These are phyloP conservation scores for Tarsius wallacei DNA, from an alignment of 2,797 vertebrate genomes.

Conservation along the genomic window DNA sequence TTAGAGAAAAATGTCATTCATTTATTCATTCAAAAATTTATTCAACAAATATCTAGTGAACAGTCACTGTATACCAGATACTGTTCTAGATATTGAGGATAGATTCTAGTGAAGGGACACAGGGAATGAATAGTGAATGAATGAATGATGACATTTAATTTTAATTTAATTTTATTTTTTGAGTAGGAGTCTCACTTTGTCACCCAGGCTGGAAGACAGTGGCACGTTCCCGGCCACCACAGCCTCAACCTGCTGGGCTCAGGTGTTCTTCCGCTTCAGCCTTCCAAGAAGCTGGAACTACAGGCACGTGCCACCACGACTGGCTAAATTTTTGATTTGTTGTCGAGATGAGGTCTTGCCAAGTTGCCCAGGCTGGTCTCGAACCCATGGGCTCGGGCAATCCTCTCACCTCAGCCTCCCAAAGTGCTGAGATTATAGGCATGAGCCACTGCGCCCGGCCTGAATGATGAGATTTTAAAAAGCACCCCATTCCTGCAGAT, in stretches of 20 bases:
- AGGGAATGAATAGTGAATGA: conserved; percentile 11
- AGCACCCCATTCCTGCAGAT: background rate
- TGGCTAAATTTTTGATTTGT: background rate
- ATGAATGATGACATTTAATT: background rate
- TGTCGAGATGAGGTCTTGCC: background rate
- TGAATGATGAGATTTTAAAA: background rate
- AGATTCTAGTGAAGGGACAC: background rate
- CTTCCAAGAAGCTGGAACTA: background rate
- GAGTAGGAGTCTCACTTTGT: background rate
- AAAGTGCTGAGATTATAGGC: background rate
- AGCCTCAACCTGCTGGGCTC: background rate
- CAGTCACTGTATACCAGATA: background rate
- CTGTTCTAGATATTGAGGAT: background rate
- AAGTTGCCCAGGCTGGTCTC: background rate
- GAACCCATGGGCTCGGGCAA: background rate
- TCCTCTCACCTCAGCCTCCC: background rate
- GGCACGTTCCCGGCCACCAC: background rate
- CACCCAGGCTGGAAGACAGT: background rate
- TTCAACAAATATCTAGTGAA: background rate
- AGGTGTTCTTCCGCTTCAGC: background rate
- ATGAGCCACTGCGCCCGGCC: background rate
- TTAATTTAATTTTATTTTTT: background rate
- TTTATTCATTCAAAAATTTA: conserved; percentile 34
- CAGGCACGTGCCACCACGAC: background rate
- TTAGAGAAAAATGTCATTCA: background rate